phyloP scores from a whole-genome alignment of 2,888 invertebrate species.

The Taphrorychus bicolor region DNA sequence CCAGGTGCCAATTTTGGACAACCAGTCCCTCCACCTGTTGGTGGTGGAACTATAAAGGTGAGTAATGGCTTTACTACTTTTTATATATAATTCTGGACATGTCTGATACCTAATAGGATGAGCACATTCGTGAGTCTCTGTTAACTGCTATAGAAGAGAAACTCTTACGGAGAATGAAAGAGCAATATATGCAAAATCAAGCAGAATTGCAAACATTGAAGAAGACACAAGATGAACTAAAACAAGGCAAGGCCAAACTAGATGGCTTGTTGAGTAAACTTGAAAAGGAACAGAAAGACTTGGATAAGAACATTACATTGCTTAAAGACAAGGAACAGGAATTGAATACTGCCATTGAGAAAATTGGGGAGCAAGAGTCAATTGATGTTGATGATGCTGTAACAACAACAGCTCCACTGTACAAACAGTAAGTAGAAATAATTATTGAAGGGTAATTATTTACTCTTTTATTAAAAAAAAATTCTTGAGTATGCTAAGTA shows the following conservation, averaged over 20 bases:
- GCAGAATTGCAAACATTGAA: conserved; percentile 90
- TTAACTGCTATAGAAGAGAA: conserved; percentile 96
- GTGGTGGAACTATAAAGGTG: conserved; percentile 37
- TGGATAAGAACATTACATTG: conserved; percentile 83
- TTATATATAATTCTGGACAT: too few species aligned
- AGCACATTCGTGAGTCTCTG: conserved; percentile 92
- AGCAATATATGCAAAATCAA: conserved; percentile 89
- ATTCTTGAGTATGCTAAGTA: neutral
- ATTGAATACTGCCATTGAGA: conserved; percentile 79
- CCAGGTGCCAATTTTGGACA: conserved; percentile 19
- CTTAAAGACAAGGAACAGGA: conserved; percentile 89
- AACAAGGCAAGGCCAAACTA: conserved; percentile 82
- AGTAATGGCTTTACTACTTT: conserved; percentile 1
- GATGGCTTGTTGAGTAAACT: conserved; percentile 79
- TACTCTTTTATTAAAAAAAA: too few species aligned
- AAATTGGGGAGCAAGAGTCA: conserved; percentile 78
- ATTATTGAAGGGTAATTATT: too few species aligned
- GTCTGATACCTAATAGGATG: conserved; percentile 79
- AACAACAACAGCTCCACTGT: conserved; percentile 93
- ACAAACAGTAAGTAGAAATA: conserved; percentile 83
- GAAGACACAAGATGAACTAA: conserved; percentile 85
- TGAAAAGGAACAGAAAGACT: conserved; percentile 78
- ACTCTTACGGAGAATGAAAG: conserved; percentile 83
- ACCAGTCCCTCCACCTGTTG: conserved; percentile 16
- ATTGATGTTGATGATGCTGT: conserved; percentile 97